A percentile compares a stretch with the other conserved stretches of the same genome.
Evolutionary conservation across 2,888 invertebrate genomes (phyloP).

Genomic region (Euplexia lucipara): DNA sequence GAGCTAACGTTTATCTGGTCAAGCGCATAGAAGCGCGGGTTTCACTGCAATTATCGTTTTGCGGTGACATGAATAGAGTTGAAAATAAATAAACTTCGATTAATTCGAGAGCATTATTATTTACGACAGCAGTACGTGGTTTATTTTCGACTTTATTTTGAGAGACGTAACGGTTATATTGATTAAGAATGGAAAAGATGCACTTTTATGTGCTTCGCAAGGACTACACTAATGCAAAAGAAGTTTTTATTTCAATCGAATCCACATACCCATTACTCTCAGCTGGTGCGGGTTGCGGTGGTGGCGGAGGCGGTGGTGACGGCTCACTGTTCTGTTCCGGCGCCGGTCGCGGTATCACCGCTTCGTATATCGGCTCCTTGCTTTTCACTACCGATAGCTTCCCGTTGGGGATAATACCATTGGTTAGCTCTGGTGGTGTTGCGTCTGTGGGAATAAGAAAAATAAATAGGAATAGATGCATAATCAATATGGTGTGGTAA

Average conservation of each 20-base stretch:
- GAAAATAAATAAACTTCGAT: no score
- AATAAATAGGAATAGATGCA: background rate
- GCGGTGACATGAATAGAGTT: no score
- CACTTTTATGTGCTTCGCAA: no score
- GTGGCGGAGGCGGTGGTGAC: conserved; percentile 68
- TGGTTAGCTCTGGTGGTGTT: conserved; percentile 86
- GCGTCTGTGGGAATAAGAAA: conserved; percentile 70
- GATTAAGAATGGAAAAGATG: no score
- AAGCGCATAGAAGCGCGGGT: no score
- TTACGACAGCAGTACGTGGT: no score
- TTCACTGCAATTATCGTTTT: no score
- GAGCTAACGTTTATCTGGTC: no score
- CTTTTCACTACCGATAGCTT: conserved; percentile 84
- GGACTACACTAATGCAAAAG: background rate
- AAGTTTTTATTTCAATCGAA: background rate
- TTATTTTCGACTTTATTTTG: no score
- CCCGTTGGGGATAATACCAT: conserved; percentile 89
- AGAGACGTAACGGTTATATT: no score
- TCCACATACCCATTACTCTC: conserved; percentile 80
- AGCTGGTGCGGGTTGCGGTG: conserved; percentile 67
- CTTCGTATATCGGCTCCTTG: conserved; percentile 96
- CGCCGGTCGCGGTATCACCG: conserved; percentile 94
- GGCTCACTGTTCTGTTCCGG: conserved; percentile 70
- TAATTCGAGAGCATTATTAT: no score
- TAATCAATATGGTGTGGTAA: no score